phyloP scores from a whole-genome alignment of 2,113 vertebrate species.

The Egretta garzetta region DNA sequence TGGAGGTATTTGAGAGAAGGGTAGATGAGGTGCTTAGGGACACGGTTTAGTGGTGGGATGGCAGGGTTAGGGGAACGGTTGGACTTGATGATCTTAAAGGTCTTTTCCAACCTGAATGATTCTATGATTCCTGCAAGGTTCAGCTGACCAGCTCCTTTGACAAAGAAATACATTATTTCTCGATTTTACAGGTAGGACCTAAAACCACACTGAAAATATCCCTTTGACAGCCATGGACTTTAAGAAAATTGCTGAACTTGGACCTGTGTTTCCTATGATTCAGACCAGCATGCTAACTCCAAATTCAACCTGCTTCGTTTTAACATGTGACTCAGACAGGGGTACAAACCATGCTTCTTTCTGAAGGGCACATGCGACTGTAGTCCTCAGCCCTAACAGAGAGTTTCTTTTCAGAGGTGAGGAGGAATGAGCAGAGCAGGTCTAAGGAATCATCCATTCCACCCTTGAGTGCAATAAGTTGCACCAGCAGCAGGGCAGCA shows the following conservation, averaged over 20 bases:
- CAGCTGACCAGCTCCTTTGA: background rate
- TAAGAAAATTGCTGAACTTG: background rate
- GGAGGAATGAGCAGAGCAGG: background rate
- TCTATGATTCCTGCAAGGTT: background rate
- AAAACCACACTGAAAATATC: background rate
- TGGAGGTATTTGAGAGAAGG: no score
- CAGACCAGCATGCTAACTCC: background rate
- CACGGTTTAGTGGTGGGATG: no score
- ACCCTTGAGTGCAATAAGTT: background rate
- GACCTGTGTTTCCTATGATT: background rate
- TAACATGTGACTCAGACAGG: fast-evolving
- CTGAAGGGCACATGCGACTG: background rate
- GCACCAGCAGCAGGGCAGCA: background rate
- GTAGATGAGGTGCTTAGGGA: no score
- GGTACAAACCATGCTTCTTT: fast-evolving
- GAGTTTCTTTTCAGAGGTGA: background rate
- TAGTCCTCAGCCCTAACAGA: background rate
- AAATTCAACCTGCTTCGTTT: background rate
- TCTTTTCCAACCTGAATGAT: no score
- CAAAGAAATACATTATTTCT: background rate
- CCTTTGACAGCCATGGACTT: background rate
- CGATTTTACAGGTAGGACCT: background rate
- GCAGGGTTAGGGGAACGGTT: no score
- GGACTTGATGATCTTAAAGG: no score
- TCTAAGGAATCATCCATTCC: background rate